Conservation (phyloP, 2,797 vertebrate genomes). For the Gymnoscopelus braueri region DNA sequence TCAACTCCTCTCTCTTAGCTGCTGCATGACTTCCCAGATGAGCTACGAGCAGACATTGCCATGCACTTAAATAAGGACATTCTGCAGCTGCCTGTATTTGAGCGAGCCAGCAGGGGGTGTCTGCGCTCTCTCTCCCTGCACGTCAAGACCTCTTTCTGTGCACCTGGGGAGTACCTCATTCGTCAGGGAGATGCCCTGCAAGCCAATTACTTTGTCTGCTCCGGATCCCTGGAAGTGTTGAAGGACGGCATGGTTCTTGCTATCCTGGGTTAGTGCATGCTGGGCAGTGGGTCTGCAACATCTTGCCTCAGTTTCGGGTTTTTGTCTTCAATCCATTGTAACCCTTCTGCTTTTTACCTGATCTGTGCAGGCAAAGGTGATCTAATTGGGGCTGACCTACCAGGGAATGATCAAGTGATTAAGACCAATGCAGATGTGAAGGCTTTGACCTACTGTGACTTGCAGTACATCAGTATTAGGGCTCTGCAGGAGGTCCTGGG, state of each 20-base stretch:
- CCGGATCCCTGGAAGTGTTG: conserved; percentile 94
- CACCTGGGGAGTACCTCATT: conserved; percentile 94
- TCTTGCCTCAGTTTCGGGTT: too few species aligned
- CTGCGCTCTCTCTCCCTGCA: conserved; percentile 94
- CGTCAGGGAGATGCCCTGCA: conserved; percentile 93
- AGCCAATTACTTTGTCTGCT: conserved; percentile 94
- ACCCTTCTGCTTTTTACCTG: background rate
- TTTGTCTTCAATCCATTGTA: background rate
- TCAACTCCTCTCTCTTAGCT: conserved; percentile 74
- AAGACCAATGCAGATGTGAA: conserved; percentile 96
- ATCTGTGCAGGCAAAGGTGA: conserved; percentile 91
- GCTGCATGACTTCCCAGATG: conserved; percentile 94
- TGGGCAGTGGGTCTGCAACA: too few species aligned
- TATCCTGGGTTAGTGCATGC: conserved; percentile 89
- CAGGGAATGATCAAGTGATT: conserved; percentile 87
- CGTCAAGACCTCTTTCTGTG: conserved; percentile 96
- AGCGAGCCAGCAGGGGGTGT: conserved; percentile 92
- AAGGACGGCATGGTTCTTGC: conserved; percentile 92
- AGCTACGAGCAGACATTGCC: conserved; percentile 92
- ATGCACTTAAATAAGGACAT: conserved; percentile 98
- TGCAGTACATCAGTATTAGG: conserved; percentile 90
- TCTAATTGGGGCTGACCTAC: conserved; percentile 92
- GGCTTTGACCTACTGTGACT: conserved; percentile 95
- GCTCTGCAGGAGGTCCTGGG: conserved; percentile 90
- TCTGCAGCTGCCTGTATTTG: conserved; percentile 92